A percentile compares a stretch with the other conserved stretches of the same genome.
Evolutionary conservation across 2,888 invertebrate species (phyloP).

Genomic region (Phanerotoma sp.): DNA sequence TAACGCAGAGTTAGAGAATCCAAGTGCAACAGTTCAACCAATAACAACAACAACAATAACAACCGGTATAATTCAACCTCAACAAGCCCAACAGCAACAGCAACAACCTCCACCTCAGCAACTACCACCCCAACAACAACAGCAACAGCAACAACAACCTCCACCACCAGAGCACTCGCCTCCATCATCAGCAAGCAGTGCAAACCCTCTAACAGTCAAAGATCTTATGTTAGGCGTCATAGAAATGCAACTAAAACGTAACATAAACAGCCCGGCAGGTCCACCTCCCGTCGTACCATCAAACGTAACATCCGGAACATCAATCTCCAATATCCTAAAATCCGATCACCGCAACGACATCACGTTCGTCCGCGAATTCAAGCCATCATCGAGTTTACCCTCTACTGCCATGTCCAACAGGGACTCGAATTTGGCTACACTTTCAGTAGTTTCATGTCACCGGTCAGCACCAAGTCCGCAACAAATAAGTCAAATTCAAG

Average conservation of each 20-base stretch:
- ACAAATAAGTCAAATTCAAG: conserved; percentile 59
- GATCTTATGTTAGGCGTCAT: conserved; percentile 83
- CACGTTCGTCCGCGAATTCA: conserved; percentile 62
- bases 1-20: conserved; percentile 56
- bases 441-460: conserved; percentile 65
- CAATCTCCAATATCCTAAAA: conserved; percentile 64
- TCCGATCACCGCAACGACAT: conserved; percentile 61
- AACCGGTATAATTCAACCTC: conserved; percentile 45
- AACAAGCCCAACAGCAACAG: conserved; percentile 38
- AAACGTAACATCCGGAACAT: too few species aligned
- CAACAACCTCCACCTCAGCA: conserved; percentile 35
- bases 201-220: conserved; percentile 72
- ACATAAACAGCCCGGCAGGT: conserved; percentile 60
- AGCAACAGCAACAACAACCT: conserved; percentile 54
- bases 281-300: conserved; percentile 25
- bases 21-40: conserved; percentile 45
- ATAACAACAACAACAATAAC: conserved; percentile 40
- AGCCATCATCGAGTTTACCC: conserved; percentile 45
- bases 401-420: conserved; percentile 47
- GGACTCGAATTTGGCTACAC: conserved; percentile 63
- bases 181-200: conserved; percentile 52
- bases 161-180: conserved; percentile 55
- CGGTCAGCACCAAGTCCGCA: conserved; percentile 53
- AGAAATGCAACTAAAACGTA: conserved; percentile 74
- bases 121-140: conserved; percentile 58